Conservation (phyloP, 64 coral and sea anemone species). For the Anthopleura sola region DNA sequence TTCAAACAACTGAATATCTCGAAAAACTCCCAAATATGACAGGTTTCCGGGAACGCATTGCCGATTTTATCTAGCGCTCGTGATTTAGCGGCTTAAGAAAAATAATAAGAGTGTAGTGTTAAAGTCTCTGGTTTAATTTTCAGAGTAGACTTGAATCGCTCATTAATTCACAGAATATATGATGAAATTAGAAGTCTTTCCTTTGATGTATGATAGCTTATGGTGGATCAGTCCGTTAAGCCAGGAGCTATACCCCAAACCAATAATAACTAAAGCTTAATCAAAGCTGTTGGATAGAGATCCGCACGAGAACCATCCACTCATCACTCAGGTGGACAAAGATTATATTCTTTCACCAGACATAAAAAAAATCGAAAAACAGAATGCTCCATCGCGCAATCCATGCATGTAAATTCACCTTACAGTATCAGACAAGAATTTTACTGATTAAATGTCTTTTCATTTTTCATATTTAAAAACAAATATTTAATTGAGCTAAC, state of each 20-base stretch:
- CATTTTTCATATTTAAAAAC: too few relatives aligned
- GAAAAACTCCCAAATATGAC: background rate
- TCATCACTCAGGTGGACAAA: too few relatives aligned
- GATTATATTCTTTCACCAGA: too few relatives aligned
- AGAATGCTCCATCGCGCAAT: too few relatives aligned
- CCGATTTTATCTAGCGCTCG: background rate
- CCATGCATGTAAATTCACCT: too few relatives aligned
- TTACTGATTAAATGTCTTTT: too few relatives aligned
- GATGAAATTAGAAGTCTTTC: background rate
- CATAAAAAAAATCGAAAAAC: too few relatives aligned
- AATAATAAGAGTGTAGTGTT: background rate
- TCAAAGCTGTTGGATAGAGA: background rate
- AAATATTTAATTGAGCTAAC: too few relatives aligned
- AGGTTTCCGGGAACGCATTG: background rate
- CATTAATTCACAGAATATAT: background rate
- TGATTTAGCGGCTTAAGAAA: background rate
- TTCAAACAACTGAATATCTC: background rate
- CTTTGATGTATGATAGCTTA: background rate
- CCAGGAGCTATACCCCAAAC: background rate
- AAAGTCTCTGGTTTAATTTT: background rate
- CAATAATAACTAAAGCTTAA: background rate
- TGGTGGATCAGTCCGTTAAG: background rate
- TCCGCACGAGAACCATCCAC: background rate
- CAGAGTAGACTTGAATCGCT: background rate
- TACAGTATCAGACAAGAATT: too few relatives aligned